Evolutionary conservation across 2,797 vertebrate genomes (phyloP).

Genomic region (Novumbra hubbsi): DNA sequence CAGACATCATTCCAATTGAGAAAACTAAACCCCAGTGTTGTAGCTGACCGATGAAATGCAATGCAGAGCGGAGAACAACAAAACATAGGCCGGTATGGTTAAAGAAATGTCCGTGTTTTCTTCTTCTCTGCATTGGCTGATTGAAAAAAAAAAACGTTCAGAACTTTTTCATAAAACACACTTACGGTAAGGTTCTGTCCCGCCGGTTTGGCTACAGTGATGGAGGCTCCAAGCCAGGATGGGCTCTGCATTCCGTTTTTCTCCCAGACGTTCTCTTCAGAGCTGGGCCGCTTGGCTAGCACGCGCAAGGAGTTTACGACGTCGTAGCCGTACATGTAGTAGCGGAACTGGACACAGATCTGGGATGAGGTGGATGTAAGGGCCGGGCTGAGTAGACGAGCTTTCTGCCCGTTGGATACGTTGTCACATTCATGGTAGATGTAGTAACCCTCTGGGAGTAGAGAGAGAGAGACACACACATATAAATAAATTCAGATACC

Average conservation of each 20-base stretch:
- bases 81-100: no score
- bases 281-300: slow-evolving; percentile 40
- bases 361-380: slow-evolving; percentile 52
- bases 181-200: slow-evolving; percentile 68
- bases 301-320: slow-evolving; percentile 52
- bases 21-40: background rate
- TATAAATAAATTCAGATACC: no score
- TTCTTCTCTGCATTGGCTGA: background rate
- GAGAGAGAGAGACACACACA: slow-evolving; percentile 24
- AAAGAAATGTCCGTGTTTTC: no score
- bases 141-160: no score
- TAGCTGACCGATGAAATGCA: background rate
- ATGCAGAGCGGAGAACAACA: no score
- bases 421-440: slow-evolving; percentile 78
- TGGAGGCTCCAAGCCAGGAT: slow-evolving; percentile 66
- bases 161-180: slow-evolving; percentile 4
- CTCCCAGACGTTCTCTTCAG: slow-evolving; percentile 63
- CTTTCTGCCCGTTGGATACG: slow-evolving; percentile 51
- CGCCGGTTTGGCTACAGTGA: slow-evolving; percentile 63
- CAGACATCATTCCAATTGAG: background rate
- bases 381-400: slow-evolving; percentile 67
- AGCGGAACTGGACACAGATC: slow-evolving; percentile 77
- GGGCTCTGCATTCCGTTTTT: slow-evolving; percentile 70
- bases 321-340: slow-evolving; percentile 76
- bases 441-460: slow-evolving; percentile 69